phyloP scores from a whole-genome alignment of 2,113 vertebrate species.

The Plecturocebus donacophilus region DNA sequence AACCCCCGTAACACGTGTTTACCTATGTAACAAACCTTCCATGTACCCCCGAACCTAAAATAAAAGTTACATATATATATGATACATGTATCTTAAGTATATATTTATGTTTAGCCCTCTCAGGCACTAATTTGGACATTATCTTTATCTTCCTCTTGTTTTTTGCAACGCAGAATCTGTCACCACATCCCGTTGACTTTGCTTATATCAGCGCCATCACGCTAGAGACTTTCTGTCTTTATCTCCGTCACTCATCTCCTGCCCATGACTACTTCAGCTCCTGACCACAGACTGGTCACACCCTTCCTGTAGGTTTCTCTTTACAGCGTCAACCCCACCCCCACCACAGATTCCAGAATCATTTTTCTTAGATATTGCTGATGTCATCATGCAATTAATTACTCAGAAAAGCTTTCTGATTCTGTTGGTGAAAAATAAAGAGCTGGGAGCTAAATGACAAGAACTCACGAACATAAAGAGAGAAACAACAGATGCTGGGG shows the following conservation, averaged over 20 bases:
- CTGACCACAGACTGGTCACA: accelerated
- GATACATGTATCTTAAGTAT: not conserved
- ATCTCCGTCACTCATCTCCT: not conserved
- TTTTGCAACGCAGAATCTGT: not conserved
- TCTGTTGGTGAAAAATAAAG: not conserved
- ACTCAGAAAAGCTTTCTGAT: too few relatives aligned
- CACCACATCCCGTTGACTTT: not conserved
- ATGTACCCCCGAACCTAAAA: too few relatives aligned
- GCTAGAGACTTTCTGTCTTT: not conserved
- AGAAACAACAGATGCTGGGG: too few relatives aligned
- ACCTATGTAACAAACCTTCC: too few relatives aligned
- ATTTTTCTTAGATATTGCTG: not conserved
- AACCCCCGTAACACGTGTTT: too few relatives aligned
- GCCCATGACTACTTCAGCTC: accelerated
- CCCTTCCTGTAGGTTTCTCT: not conserved
- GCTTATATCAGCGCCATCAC: not conserved
- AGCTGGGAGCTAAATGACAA: too few relatives aligned
- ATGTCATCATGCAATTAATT: accelerated
- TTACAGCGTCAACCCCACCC: accelerated
- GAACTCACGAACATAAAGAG: too few relatives aligned
- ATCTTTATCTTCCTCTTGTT: not conserved
- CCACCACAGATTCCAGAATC: not conserved
- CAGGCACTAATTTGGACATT: not conserved
- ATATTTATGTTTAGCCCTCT: not conserved
- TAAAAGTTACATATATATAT: not conserved